These are phyloP conservation scores for Sesia bembeciformis DNA, from an alignment of 2,888 invertebrate species.

Conservation along the genomic window DNA sequence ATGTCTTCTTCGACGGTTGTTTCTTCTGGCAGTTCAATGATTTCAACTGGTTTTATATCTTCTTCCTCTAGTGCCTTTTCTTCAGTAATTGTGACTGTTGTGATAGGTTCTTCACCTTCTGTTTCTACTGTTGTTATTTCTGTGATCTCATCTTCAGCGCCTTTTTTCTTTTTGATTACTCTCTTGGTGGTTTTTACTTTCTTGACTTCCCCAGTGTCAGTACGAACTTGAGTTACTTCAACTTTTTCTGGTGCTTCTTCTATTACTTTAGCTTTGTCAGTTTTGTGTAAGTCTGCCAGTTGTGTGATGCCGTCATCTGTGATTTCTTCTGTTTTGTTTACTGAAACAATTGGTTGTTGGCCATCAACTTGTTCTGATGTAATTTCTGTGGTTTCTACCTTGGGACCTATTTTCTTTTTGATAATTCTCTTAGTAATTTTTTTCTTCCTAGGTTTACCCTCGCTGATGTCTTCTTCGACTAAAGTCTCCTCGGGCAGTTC, in stretches of 20 bases:
- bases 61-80: slow-evolving; percentile 23
- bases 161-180: slow-evolving; percentile 16
- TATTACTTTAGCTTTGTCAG: slow-evolving; percentile 22
- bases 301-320: slow-evolving; percentile 21
- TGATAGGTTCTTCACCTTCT: slow-evolving; percentile 14
- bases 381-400: slow-evolving; percentile 32
- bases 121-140: slow-evolving; percentile 14
- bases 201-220: slow-evolving; percentile 12
- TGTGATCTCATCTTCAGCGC: slow-evolving; percentile 6
- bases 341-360: slow-evolving; percentile 44
- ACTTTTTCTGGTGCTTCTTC: slow-evolving; percentile 8
- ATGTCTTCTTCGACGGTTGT: slow-evolving; percentile 21
- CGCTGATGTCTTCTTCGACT: slow-evolving; percentile 4
- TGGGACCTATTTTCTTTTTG: slow-evolving; percentile 33
- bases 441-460: slow-evolving; percentile 33
- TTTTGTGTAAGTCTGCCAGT: slow-evolving; percentile 5
- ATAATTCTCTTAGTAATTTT: slow-evolving; percentile 20
- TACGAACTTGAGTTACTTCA: background rate
- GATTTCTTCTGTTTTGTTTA: slow-evolving; percentile 38
- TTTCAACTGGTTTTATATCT: slow-evolving; percentile 9
- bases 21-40: slow-evolving; percentile 37
- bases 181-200: slow-evolving; percentile 19
- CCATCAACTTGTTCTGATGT: slow-evolving; percentile 54
- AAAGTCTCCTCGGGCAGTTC: slow-evolving; percentile 36
- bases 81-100: slow-evolving; percentile 2